phyloP scores from a whole-genome alignment of 2,888 invertebrate genomes.

The Zaprionus bogoriensis region DNA sequence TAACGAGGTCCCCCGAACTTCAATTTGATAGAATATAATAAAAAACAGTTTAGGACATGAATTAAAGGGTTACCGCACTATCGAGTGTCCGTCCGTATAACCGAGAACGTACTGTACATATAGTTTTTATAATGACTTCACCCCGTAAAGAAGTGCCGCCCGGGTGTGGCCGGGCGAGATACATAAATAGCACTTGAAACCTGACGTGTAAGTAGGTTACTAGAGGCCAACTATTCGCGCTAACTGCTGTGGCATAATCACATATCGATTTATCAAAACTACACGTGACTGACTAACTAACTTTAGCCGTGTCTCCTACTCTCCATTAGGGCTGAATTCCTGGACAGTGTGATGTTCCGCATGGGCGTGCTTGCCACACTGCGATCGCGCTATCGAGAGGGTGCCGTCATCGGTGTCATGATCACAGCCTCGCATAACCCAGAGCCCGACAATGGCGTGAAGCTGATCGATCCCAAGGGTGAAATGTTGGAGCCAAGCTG shows the following conservation, averaged over 20 bases:
- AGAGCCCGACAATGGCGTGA: slow-evolving; percentile 97
- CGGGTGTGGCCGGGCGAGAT: not conserved
- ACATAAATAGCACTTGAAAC: not conserved
- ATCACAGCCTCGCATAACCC: slow-evolving; percentile 99
- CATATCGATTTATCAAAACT: not conserved
- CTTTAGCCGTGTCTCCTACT: not conserved
- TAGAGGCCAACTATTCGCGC: not conserved
- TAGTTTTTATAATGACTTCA: not conserved
- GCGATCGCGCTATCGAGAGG: slow-evolving; percentile 91
- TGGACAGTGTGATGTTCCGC: slow-evolving; percentile 96
- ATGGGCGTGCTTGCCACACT: slow-evolving; percentile 96
- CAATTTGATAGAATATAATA: too few relatives aligned
- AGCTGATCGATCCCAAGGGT: slow-evolving; percentile 96
- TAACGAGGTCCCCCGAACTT: too few relatives aligned
- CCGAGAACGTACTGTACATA: not conserved
- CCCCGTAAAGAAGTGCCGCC: not conserved
- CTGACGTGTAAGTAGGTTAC: not conserved
- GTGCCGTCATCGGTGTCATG: slow-evolving; percentile 97
- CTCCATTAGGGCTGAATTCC: slow-evolving; percentile 87
- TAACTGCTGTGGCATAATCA: not conserved
- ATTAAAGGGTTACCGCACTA: too few relatives aligned
- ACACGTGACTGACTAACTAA: too few relatives aligned
- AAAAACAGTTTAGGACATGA: too few relatives aligned
- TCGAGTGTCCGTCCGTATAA: too few relatives aligned
- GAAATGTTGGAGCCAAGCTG: slow-evolving; percentile 97